Evolutionary conservation across 2,888 invertebrate species (phyloP).

Genomic region (Encarsia formosa): DNA sequence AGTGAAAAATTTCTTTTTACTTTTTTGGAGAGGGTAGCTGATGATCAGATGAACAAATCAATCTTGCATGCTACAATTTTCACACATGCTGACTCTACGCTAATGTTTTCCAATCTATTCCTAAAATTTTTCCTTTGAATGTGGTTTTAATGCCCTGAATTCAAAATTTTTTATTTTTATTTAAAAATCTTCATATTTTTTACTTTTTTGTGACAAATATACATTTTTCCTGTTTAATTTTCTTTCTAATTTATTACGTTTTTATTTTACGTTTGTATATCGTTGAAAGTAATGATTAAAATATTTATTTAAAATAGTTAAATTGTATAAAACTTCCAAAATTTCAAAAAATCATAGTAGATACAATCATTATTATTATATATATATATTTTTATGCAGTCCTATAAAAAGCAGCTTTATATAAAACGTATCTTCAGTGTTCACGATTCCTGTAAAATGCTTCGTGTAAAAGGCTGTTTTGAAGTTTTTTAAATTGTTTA

Average conservation of each 20-base stretch:
- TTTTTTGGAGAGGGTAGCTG: too few species aligned
- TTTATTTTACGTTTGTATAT: conserved; percentile 6
- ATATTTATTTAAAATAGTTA: conserved; percentile 9
- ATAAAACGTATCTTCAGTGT: conserved; percentile 17
- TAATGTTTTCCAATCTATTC: conserved; percentile 28
- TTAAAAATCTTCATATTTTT: too few species aligned
- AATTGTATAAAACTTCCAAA: conserved; percentile 9
- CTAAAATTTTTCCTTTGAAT: conserved; percentile 14
- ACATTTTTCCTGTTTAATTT: conserved; percentile 9
- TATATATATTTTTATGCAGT: conserved; percentile 13
- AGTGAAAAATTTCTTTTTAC: too few species aligned
- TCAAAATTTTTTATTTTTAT: too few species aligned
- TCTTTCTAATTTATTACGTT: conserved; percentile 12
- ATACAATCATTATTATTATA: too few species aligned
- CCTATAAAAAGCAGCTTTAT: conserved; percentile 14
- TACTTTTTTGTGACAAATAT: conserved; percentile 2
- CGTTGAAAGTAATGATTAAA: conserved; percentile 16
- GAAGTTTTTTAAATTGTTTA: conserved; percentile 15
- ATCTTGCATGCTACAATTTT: conserved; percentile 35
- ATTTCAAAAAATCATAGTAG: conserved; percentile 12
- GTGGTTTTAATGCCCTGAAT: conserved; percentile 7
- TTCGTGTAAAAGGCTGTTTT: conserved; percentile 22
- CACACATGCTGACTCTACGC: conserved; percentile 32
- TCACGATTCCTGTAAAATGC: conserved; percentile 17
- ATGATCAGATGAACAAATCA: too few species aligned